These are phyloP conservation scores for Electrophaes corylata DNA, from an alignment of 2,888 invertebrate species.

Conservation along the genomic window DNA sequence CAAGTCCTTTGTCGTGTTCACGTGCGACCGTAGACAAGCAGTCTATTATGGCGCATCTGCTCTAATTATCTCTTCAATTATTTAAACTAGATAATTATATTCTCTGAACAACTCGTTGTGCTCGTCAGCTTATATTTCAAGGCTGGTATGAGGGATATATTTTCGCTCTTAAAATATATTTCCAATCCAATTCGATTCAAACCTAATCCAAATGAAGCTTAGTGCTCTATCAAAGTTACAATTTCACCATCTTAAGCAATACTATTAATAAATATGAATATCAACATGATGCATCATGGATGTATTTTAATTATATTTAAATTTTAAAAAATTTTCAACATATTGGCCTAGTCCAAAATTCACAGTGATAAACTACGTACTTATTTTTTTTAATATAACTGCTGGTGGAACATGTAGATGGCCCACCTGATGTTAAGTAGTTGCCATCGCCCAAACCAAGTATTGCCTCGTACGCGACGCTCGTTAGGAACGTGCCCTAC, in stretches of 20 bases:
- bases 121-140: neutral
- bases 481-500: no score
- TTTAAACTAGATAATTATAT: conserved; percentile 2
- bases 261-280: neutral
- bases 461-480: no score
- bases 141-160: neutral
- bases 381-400: no score
- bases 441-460: no score
- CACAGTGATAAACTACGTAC: no score
- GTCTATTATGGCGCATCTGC: conserved; percentile 32
- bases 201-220: no score
- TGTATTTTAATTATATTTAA: neutral
- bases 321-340: no score
- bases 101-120: neutral
- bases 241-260: neutral
- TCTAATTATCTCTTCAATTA: conserved; percentile 30
- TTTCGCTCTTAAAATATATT: neutral
- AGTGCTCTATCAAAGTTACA: neutral
- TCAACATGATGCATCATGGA: neutral
- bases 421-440: no score
- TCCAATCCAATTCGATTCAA: neutral
- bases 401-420: no score
- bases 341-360: no score
- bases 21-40: conserved; percentile 34
- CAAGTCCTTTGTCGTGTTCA: conserved; percentile 39